phyloP scores from a whole-genome alignment of 2,797 vertebrate genomes.

The Percopsis omiscomaycus region DNA sequence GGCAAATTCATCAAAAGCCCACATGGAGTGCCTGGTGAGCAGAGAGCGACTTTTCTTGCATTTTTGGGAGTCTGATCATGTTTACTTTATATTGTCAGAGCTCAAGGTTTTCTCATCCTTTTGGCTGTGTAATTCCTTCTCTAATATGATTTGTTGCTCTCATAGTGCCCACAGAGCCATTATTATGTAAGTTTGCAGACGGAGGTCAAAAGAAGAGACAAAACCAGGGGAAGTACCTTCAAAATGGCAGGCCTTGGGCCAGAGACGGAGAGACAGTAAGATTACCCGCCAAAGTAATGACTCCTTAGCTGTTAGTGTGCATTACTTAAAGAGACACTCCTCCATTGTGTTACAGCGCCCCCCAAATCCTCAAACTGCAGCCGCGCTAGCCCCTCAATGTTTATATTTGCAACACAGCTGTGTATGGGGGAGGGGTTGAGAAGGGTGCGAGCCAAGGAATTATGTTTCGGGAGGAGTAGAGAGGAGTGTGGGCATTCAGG shows the following conservation, averaged over 20 bases:
- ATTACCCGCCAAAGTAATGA: background rate
- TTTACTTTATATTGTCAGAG: constrained; percentile 40
- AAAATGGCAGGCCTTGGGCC: constrained; percentile 88
- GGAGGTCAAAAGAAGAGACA: constrained; percentile 95
- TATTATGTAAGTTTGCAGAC: constrained; percentile 96
- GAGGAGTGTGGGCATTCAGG: no score
- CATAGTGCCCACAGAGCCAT: constrained; percentile 88
- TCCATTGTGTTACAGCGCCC: no score
- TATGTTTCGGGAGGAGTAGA: no score
- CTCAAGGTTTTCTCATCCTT: constrained; percentile 28
- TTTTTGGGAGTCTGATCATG: constrained; percentile 42
- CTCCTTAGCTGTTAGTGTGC: background rate
- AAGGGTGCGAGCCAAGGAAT: no score
- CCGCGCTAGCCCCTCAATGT: no score
- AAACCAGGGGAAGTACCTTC: constrained; percentile 90
- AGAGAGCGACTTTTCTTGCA: constrained; percentile 34
- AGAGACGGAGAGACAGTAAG: constrained; percentile 88
- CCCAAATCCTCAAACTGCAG: no score
- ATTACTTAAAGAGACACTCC: no score
- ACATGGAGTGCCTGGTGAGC: constrained; percentile 89
- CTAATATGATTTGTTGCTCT: constrained; percentile 12
- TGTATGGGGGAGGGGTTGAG: no score
- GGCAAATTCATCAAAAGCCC: constrained; percentile 96
- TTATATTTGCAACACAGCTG: no score
- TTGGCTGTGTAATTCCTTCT: constrained; percentile 45